These are phyloP conservation scores for Todiramphus chloris DNA, from an alignment of 2,113 vertebrate genomes.

Conservation along the genomic window DNA sequence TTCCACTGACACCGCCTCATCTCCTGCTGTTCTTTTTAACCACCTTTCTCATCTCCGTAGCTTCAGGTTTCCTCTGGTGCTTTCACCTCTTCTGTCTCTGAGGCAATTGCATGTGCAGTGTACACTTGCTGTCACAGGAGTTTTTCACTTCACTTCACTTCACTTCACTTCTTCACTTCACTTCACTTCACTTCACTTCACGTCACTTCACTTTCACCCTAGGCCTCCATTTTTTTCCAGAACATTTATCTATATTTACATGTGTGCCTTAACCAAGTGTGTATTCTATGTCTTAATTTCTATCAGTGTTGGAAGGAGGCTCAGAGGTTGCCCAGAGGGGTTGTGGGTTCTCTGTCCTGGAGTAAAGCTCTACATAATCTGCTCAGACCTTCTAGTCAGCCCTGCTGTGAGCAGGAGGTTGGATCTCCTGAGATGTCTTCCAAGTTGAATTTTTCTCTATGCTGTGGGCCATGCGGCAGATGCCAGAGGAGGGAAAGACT, in stretches of 20 bases:
- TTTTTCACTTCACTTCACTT: neutral
- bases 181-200: too few relatives aligned
- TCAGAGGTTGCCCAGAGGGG: neutral
- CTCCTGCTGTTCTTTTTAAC: neutral
- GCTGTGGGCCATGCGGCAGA: neutral
- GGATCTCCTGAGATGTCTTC: neutral
- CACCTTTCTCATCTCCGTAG: neutral
- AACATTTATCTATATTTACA: neutral
- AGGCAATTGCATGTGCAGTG: neutral
- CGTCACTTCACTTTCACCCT: too few relatives aligned
- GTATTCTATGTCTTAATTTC: neutral
- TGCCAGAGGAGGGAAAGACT: neutral
- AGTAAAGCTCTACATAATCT: neutral
- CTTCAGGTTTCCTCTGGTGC: neutral
- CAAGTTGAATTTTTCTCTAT: neutral
- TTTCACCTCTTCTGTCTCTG: neutral
- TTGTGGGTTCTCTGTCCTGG: neutral
- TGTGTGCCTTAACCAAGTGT: fast-evolving
- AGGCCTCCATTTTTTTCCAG: neutral
- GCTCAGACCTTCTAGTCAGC: neutral
- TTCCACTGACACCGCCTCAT: neutral
- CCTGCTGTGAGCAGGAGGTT: neutral
- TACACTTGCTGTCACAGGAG: neutral
- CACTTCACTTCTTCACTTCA: neutral
- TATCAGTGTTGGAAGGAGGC: neutral